Percentiles rank a stretch among this genome's conserved stretches.
Evolutionary conservation across 2,888 invertebrate species (phyloP).

Genomic region (Augochlorella aurata): DNA sequence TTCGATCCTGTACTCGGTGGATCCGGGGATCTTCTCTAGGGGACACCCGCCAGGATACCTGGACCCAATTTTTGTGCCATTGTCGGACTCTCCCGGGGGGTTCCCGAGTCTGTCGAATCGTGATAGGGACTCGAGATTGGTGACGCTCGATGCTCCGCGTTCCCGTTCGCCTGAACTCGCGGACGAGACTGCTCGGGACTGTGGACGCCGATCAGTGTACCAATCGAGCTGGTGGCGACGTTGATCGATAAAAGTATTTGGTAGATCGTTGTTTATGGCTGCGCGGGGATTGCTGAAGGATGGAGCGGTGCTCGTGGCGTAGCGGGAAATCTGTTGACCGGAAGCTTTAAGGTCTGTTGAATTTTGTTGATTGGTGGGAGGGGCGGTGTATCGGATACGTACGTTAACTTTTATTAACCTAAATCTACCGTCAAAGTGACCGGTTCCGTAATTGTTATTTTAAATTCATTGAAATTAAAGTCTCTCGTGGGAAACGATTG

Average conservation of each 20-base stretch:
- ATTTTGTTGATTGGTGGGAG: not conserved
- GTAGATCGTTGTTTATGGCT: conserved; percentile 23
- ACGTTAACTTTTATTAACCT: too few relatives aligned
- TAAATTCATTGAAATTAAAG: too few relatives aligned
- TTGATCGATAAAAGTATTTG: conserved; percentile 40
- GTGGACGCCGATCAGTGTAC: conserved; percentile 30
- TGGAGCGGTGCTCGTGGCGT: not conserved
- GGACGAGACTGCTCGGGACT: conserved; percentile 1
- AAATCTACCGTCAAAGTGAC: too few relatives aligned
- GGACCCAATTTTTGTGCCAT: not conserved
- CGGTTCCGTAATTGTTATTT: too few relatives aligned
- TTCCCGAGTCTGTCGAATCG: not conserved
- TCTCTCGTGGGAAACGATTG: too few relatives aligned
- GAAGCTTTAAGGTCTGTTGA: not conserved
- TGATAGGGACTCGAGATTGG: not conserved
- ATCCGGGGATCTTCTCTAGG: not conserved
- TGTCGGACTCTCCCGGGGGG: not conserved
- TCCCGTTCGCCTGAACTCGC: not conserved
- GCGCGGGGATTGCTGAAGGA: conserved; percentile 3
- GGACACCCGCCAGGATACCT: not conserved
- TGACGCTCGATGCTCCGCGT: not conserved
- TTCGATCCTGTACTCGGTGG: not conserved
- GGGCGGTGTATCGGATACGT: not conserved
- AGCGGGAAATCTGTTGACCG: not conserved
- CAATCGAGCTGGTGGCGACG: conserved; percentile 43